Evolutionary conservation across 2,797 vertebrate genomes (phyloP).

Genomic region (Atherinosoma microstoma): DNA sequence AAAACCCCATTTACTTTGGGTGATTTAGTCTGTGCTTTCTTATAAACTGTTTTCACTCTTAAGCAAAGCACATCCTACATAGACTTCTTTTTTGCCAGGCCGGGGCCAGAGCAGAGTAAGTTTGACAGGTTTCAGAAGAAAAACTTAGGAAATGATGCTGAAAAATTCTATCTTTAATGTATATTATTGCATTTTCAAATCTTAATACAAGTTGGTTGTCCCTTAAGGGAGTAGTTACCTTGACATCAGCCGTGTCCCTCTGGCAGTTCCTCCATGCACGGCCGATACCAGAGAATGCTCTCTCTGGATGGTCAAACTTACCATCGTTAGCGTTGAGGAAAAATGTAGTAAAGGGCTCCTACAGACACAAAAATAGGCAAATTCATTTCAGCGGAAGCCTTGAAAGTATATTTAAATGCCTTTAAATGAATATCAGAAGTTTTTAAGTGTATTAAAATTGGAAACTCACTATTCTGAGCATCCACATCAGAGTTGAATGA

Average conservation of each 20-base stretch:
- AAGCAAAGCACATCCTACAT: neutral
- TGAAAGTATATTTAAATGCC: neutral
- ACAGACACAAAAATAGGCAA: conserved; percentile 32
- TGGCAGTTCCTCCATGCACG: conserved; percentile 97
- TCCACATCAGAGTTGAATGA: conserved; percentile 92
- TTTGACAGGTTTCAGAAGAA: neutral
- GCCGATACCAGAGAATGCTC: conserved; percentile 94
- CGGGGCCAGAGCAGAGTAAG: neutral
- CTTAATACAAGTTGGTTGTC: neutral
- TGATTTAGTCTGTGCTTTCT: neutral
- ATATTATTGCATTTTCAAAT: neutral
- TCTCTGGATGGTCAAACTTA: conserved; percentile 96
- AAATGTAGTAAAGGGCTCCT: conserved; percentile 99
- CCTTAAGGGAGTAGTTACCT: conserved; percentile 78
- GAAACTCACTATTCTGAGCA: conserved; percentile 94
- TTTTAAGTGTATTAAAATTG: conserved; percentile 1
- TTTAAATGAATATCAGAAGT: neutral
- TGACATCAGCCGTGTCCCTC: conserved; percentile 97
- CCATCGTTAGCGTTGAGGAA: conserved; percentile 94
- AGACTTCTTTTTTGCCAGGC: neutral
- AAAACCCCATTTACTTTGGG: neutral
- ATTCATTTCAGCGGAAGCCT: neutral
- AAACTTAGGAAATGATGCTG: neutral
- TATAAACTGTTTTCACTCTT: neutral
- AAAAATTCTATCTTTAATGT: neutral